Evolutionary conservation across 2,113 vertebrate genomes (phyloP).

Genomic region (Axis porcinus): DNA sequence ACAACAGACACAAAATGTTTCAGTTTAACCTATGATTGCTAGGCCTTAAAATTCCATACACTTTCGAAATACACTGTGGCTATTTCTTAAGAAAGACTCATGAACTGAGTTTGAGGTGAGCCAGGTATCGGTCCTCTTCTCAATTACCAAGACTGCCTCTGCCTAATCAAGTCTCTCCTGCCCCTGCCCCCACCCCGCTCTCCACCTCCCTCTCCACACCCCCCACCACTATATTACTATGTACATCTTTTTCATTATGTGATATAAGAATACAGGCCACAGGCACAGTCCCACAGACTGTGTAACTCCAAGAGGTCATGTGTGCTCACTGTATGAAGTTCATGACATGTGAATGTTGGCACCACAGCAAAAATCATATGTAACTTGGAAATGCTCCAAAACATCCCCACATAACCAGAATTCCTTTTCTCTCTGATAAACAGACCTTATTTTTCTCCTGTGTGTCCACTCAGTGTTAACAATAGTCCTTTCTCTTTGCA

Average conservation of each 20-base stretch:
- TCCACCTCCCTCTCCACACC: neutral
- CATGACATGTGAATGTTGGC: neutral
- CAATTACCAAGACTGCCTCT: neutral
- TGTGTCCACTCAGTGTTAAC: neutral
- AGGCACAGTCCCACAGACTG: neutral
- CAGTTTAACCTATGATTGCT: neutral
- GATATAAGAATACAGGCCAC: neutral
- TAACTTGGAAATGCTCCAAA: neutral
- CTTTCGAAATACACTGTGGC: neutral
- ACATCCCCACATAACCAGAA: neutral
- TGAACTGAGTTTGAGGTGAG: neutral
- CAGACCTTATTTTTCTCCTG: neutral
- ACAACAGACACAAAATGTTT: neutral
- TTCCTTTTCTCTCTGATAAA: neutral
- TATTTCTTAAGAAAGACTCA: neutral
- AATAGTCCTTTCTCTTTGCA: neutral
- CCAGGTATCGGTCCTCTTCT: neutral
- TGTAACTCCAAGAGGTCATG: neutral
- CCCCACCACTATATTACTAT: neutral
- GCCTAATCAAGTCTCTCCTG: neutral
- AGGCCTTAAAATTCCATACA: neutral
- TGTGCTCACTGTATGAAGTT: neutral
- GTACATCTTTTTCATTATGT: neutral
- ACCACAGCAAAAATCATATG: neutral
- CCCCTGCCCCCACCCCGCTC: rapidly evolving